Conservation (phyloP, 2,797 vertebrate genomes). For the Chelmon rostratus region DNA sequence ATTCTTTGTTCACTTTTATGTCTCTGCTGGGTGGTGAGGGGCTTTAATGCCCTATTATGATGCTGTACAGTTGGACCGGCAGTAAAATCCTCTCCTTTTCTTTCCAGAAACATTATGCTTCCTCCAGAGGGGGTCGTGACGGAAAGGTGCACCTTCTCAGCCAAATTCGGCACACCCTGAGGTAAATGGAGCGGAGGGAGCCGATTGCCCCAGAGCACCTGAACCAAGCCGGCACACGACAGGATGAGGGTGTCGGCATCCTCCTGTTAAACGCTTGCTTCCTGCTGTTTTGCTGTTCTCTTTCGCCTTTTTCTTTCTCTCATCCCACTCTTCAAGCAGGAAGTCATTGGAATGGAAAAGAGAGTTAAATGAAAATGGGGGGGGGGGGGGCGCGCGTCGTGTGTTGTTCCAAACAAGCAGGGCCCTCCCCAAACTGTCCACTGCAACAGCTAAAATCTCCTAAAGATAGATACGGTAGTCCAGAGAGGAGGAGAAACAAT, state of each 20-base stretch:
- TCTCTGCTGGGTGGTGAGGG: slow-evolving; percentile 46
- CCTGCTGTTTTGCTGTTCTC: slow-evolving; percentile 89
- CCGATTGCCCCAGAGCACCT: slow-evolving; percentile 87
- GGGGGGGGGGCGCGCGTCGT: neutral
- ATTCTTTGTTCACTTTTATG: slow-evolving; percentile 73
- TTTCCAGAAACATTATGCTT: slow-evolving; percentile 76
- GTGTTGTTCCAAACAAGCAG: slow-evolving; percentile 46
- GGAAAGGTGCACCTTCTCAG: slow-evolving; percentile 79
- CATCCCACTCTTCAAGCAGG: slow-evolving; percentile 83
- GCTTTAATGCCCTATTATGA: slow-evolving; percentile 48
- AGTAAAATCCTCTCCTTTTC: slow-evolving; percentile 65
- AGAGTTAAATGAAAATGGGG: slow-evolving; percentile 75
- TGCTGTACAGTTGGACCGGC: slow-evolving; percentile 32
- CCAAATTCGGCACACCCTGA: slow-evolving; percentile 90
- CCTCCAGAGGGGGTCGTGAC: slow-evolving; percentile 67
- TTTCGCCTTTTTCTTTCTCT: slow-evolving; percentile 41
- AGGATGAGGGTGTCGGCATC: slow-evolving; percentile 94
- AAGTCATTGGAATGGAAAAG: slow-evolving; percentile 91
- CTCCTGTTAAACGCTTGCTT: slow-evolving; percentile 89
- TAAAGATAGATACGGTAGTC: slow-evolving; percentile 76
- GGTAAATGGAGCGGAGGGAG: slow-evolving; percentile 81
- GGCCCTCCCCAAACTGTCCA: slow-evolving; percentile 31
- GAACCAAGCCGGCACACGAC: slow-evolving; percentile 92
- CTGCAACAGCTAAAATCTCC: slow-evolving; percentile 45
- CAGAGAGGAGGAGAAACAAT: slow-evolving; percentile 54